Conservation (phyloP, 1,140 invertebrate species). For the Penaeus japonicus region DNA sequence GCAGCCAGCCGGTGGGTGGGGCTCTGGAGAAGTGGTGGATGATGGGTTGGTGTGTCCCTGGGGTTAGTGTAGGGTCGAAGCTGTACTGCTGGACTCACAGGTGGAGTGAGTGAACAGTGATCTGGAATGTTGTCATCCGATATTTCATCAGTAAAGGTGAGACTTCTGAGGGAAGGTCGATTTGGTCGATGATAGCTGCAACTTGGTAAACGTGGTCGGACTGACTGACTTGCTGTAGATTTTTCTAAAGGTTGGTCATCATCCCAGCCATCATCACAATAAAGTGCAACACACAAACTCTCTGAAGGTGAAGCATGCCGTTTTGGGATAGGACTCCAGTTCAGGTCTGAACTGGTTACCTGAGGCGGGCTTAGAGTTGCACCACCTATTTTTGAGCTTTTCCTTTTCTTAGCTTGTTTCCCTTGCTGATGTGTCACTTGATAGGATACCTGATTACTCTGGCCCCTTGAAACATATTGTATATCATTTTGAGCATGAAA, state of each 20-base stretch:
- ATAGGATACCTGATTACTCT: slow-evolving; percentile 13
- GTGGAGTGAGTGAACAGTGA: slow-evolving; percentile 25
- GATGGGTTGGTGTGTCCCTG: slow-evolving; percentile 57
- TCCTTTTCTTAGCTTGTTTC: slow-evolving; percentile 10
- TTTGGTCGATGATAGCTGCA: neutral
- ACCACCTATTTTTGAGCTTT: slow-evolving; percentile 3
- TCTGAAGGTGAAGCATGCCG: slow-evolving; percentile 16
- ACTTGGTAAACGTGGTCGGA: slow-evolving; percentile 2
- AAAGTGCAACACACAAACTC: slow-evolving; percentile 43
- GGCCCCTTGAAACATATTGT: slow-evolving; percentile 14
- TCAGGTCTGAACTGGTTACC: slow-evolving; percentile 17
- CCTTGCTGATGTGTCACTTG: slow-evolving; percentile 23
- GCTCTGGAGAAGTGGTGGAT: slow-evolving; percentile 39
- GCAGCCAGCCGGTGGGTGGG: slow-evolving; percentile 14
- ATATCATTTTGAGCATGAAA: slow-evolving; percentile 41
- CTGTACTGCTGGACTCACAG: slow-evolving; percentile 28
- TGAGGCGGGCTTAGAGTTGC: slow-evolving; percentile 26
- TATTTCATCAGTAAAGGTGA: slow-evolving; percentile 29
- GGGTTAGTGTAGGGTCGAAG: slow-evolving; percentile 56
- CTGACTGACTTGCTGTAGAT: neutral
- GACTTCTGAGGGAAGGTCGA: slow-evolving; percentile 1
- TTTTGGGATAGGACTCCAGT: slow-evolving; percentile 46
- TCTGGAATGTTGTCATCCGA: neutral
- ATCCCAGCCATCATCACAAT: slow-evolving; percentile 44
- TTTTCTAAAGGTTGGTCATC: neutral